Percentiles rank a stretch among this genome's conserved stretches.
Conservation (phyloP, 2,797 vertebrate genomes). For the Bryconaethiops microstoma region DNA sequence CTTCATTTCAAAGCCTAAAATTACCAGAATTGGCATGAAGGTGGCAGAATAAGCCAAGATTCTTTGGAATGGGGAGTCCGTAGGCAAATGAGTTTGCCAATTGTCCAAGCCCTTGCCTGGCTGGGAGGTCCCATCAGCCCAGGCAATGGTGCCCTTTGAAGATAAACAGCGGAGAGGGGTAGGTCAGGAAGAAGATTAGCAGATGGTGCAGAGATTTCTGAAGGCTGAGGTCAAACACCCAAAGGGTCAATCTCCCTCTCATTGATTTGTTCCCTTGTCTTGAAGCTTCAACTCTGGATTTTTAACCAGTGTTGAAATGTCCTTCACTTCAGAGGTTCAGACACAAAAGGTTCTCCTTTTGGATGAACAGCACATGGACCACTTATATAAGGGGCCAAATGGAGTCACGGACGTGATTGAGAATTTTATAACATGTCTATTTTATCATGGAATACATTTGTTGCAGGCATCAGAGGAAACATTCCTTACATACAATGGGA, state of each 20-base stretch:
- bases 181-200: slow-evolving; percentile 68
- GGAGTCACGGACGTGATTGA: background rate
- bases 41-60: slow-evolving; percentile 9
- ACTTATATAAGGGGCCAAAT: slow-evolving; percentile 16
- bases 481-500: background rate
- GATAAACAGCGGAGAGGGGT: slow-evolving; percentile 64
- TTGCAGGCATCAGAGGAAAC: slow-evolving; percentile 5
- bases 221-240: slow-evolving; percentile 63
- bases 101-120: slow-evolving; percentile 51
- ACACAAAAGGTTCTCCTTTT: slow-evolving; percentile 9
- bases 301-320: slow-evolving; percentile 55
- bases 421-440: background rate
- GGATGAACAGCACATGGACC: background rate
- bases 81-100: slow-evolving; percentile 32
- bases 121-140: slow-evolving; percentile 68
- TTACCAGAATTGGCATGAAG: slow-evolving; percentile 37
- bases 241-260: slow-evolving; percentile 51
- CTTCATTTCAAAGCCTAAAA: background rate
- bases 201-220: slow-evolving; percentile 57
- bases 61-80: slow-evolving; percentile 15
- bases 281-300: slow-evolving; percentile 64
- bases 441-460: slow-evolving; percentile 26
- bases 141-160: slow-evolving; percentile 66
- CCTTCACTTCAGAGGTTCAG: slow-evolving; percentile 16
- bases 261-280: slow-evolving; percentile 70